A percentile compares a stretch with the other conserved stretches of the same genome.
Conservation (phyloP, 2,113 vertebrate species). For the Anseranas semipalmata region DNA sequence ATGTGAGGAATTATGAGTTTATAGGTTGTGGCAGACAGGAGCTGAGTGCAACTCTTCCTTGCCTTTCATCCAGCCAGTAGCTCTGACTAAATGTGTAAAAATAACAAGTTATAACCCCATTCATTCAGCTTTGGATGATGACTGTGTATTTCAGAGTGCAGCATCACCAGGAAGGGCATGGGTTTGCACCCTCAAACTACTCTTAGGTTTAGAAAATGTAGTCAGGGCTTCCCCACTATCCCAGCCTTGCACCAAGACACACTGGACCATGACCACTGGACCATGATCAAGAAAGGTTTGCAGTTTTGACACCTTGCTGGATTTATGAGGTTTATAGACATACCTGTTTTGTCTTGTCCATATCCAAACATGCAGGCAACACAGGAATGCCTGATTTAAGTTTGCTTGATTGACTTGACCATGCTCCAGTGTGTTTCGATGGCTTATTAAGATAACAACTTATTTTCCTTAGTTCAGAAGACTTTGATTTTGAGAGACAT, state of each 20-base stretch:
- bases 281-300: background rate
- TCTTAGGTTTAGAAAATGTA: background rate
- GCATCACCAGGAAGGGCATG: too few species aligned
- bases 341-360: background rate
- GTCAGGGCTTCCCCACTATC: background rate
- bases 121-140: background rate
- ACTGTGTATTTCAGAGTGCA: background rate
- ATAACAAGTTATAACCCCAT: background rate
- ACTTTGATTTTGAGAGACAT: background rate
- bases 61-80: background rate
- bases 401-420: background rate
- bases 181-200: background rate
- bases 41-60: background rate
- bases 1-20: background rate
- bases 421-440: background rate
- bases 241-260: background rate
- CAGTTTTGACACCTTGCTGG: background rate
- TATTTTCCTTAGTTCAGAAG: background rate
- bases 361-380: background rate
- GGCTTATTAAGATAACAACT: background rate
- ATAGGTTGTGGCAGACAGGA: background rate
- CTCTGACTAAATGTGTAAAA: background rate
- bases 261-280: fast-evolving
- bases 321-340: background rate
- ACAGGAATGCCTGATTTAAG: background rate